Percentiles rank a stretch among this genome's conserved stretches.
Evolutionary conservation across 2,797 vertebrate species (phyloP).

Genomic region (Danio choprae): DNA sequence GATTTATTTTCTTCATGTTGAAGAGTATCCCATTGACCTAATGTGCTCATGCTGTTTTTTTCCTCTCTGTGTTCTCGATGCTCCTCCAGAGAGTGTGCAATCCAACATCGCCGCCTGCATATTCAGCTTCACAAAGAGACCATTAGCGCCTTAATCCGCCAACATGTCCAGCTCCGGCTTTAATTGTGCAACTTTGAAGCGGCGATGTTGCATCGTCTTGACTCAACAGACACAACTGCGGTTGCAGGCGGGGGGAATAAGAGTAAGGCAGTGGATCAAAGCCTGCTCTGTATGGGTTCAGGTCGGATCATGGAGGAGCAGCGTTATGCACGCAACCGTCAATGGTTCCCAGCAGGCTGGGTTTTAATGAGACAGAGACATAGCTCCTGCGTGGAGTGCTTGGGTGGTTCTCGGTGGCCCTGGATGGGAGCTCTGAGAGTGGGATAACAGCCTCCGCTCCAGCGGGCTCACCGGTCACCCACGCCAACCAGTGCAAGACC

Average conservation of each 20-base stretch:
- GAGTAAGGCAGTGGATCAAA: conserved; percentile 61
- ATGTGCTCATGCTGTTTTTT: background rate
- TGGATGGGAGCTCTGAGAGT: conserved; percentile 44
- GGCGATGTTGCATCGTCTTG: conserved; percentile 32
- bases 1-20: too few species aligned
- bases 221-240: conserved; percentile 49
- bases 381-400: conserved; percentile 40
- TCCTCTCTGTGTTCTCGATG: conserved; percentile 7
- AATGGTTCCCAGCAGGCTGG: conserved; percentile 54
- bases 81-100: conserved; percentile 16
- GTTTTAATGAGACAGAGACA: conserved; percentile 60
- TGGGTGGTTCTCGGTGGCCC: conserved; percentile 46
- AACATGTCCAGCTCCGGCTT: conserved; percentile 28
- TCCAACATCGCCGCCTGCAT: conserved; percentile 13
- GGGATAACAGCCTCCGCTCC: conserved; percentile 40
- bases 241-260: conserved; percentile 55
- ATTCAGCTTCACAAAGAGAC: conserved; percentile 43
- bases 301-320: conserved; percentile 50
- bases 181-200: conserved; percentile 38
- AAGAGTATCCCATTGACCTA: conserved; percentile 37
- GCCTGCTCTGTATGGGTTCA: conserved; percentile 45
- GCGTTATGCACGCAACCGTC: conserved; percentile 52
- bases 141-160: conserved; percentile 30
- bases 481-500: conserved; percentile 20
- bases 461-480: conserved; percentile 44